Base-by-base conservation (phyloP, 2,797 vertebrate species). In the Cyclopterus lumpus region DNA sequence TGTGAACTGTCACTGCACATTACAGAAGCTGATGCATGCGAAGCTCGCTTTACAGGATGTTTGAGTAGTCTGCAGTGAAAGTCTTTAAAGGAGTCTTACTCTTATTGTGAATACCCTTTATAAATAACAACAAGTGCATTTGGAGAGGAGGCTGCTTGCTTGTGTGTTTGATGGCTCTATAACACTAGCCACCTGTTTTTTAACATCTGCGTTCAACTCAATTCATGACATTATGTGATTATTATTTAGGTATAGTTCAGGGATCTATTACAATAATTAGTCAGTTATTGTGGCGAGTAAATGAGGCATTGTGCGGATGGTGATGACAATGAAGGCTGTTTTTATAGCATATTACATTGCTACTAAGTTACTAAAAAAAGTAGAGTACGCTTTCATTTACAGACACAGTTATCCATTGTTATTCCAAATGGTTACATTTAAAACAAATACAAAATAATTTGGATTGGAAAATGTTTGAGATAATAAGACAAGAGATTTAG, bases 1-100 rank as follows among this genome's bases (percentile, higher is more conserved):
- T 91, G 83, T 66, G 81, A 91, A 86, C 86, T 88, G 89, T 88
- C 90, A 83, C 81, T 71, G 79, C 79, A 83, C 74, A 88, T 91
- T 88, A 86, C 83, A 76, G 86, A 71, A 79, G 82, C 73, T 53
- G 74, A 53, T 26, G 70, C 82, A 67, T 71, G 75, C 86, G 86
- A 44, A 82, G 62, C 76, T 73, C 32, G 30, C 71, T 83, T 86
- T 89, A 79, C 71, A 72, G 73, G 63, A 71, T 88, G 82, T 89
- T 85, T 79, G 74, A 83, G 54, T 28, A 60, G 82, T 82, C 75
- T 79, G 75, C 57, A 24, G 70, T 30, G 15, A 71, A 83, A 77
- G 64, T 66, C 77, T 79, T 72, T 69, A 80, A 85, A 83, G 72
- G 57, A 81, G 68, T 58, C 71, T 38, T 77, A 69, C 79, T 71